Evolutionary conservation across 1,140 invertebrate species (phyloP).

Genomic region (Hestina assimilis): DNA sequence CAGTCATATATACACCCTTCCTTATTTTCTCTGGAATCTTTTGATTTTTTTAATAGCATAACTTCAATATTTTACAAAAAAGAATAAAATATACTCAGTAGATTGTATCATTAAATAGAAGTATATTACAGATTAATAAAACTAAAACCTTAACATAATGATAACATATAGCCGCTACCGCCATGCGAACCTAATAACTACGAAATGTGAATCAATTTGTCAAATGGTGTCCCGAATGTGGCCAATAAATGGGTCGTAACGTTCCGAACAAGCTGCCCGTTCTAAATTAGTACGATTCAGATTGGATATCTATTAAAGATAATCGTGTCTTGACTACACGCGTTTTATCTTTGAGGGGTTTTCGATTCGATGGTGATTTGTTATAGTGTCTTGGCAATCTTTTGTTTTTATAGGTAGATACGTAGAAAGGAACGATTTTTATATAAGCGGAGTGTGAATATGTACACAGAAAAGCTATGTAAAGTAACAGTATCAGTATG

Average conservation of each 20-base stretch:
- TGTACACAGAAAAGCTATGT: too few relatives aligned
- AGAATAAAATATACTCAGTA: too few relatives aligned
- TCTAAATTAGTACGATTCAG: slow-evolving; percentile 11
- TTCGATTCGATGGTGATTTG: too few relatives aligned
- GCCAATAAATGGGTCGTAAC: slow-evolving; percentile 29
- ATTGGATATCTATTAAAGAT: slow-evolving; percentile 5
- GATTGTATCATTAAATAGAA: neutral
- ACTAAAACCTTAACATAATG: neutral
- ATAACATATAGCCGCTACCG: neutral
- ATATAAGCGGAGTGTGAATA: too few relatives aligned
- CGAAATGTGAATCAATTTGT: slow-evolving; percentile 32
- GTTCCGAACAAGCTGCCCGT: slow-evolving; percentile 8
- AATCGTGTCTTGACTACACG: neutral
- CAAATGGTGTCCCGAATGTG: slow-evolving; percentile 46
- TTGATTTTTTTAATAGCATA: too few relatives aligned
- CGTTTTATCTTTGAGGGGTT: neutral
- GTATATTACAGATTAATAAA: slow-evolving; percentile 18
- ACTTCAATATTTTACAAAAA: too few relatives aligned
- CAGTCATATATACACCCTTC: too few relatives aligned
- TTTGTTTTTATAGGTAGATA: too few relatives aligned
- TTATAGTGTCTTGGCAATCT: too few relatives aligned
- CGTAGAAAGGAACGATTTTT: too few relatives aligned
- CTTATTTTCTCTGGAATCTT: too few relatives aligned
- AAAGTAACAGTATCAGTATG: too few relatives aligned
- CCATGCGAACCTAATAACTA: slow-evolving; percentile 14